phyloP scores from a whole-genome alignment of 2,888 invertebrate species.

The Erebia ligea region DNA sequence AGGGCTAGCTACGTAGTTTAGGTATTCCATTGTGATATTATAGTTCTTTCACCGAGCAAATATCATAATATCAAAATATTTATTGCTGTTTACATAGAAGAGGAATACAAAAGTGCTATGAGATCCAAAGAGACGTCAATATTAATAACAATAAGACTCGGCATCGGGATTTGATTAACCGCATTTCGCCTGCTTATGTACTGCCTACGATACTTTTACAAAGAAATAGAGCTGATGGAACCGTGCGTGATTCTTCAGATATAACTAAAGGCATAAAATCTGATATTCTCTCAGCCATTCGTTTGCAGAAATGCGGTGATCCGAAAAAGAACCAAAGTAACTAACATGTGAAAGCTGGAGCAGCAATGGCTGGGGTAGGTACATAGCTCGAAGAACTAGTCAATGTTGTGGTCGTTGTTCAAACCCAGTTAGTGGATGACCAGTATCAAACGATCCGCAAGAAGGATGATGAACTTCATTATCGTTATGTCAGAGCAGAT shows the following conservation, averaged over 20 bases:
- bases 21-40: not conserved
- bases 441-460: too few species aligned
- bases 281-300: too few species aligned
- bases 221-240: conserved; percentile 15
- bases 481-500: too few species aligned
- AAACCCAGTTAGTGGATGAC: too few species aligned
- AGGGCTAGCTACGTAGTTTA: not conserved
- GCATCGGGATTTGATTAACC: conserved; percentile 37
- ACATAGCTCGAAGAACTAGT: too few species aligned
- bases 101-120: conserved; percentile 8
- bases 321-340: too few species aligned
- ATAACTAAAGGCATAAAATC: not conserved
- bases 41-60: conserved; percentile 8
- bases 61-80: conserved; percentile 11
- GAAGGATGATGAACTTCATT: too few species aligned
- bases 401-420: too few species aligned
- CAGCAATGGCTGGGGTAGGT: too few species aligned
- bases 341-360: too few species aligned
- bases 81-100: conserved; percentile 22
- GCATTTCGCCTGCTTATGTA: conserved; percentile 30
- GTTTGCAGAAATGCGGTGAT: too few species aligned
- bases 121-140: conserved; percentile 22
- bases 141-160: conserved; percentile 34
- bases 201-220: conserved; percentile 21
- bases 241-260: not conserved